Base-by-base conservation (phyloP, 2,113 vertebrate species). In the Ceyx melanurus region DNA sequence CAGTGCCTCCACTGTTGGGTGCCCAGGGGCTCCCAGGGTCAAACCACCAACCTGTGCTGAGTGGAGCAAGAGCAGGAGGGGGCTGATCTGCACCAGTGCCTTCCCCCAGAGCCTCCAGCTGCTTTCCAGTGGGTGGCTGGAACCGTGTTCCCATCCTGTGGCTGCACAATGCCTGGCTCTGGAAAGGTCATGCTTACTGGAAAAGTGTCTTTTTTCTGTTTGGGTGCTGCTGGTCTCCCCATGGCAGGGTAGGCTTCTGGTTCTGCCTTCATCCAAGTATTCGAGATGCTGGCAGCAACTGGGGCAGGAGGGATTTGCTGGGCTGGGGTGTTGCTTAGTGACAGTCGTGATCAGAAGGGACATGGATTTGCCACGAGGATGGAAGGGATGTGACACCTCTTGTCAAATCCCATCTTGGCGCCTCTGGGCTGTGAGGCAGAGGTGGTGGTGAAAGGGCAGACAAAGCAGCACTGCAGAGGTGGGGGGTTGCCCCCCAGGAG, bases 321-420 rank as follows among this genome's bases (percentile, higher is more conserved):
- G 72, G 66, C 62, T 82, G 66, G 45, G 58, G 83, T 72, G 77
- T 79, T 5, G 9, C 73, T 88, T 90, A 75, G 86, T 90, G 95
- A 92, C 88, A 94, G 61, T 70, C 2, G 0, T 86, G 90, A 96
- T 92, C 3, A 9, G 71, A 87, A 79, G 77, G 78, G 91, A 93
- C 87, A 3, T 94, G 87, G 89, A 75, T 92, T 90, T 94, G 86
- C 92, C 92, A 78, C 77, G 46, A 71, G 80, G 82, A 64, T 83
- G 76, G 88, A 93, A 81, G 48, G 65, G 77, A 92, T 1, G 4
- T 94, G 93, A 92, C 92, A 93, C 78, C 74, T 81, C 89, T 84
- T 95, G 95, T 96, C 92, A 94, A 90, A 93, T 82, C 70, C 74
- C 81, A 89, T 94, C 89, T 92, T 56, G 42, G 58, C 78, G 54